Evolutionary conservation across 1,140 invertebrate genomes (phyloP), one percentile per base, ranked within the genome.

Genomic region (Caenorhabditis elegans): DNA sequence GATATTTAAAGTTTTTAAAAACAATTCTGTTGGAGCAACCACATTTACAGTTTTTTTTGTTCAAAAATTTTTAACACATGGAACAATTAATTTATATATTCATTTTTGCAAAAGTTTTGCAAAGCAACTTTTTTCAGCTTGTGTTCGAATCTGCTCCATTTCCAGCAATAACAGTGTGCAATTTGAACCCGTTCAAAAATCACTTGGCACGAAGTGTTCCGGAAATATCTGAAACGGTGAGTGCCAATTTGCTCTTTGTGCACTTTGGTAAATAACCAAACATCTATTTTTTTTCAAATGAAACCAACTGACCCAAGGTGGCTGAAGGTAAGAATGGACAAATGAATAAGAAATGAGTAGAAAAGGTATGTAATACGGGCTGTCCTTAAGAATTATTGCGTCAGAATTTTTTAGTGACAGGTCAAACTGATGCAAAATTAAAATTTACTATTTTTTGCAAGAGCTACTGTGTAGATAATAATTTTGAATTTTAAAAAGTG

Each of bases 101-200:
- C n/a, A n/a, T n/a, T n/a, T n/a, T n/a, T n/a, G n/a, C n/a, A n/a
- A n/a, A n/a, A n/a, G n/a, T n/a, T n/a, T n/a, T n/a, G n/a, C n/a
- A n/a, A n/a, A n/a, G n/a, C n/a, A n/a, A n/a, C n/a, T 8, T 36
- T 46, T 87, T 89, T 83, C 80, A 89, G 88, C 83, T 88, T 5
- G 79, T 85, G 81, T 88, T 88, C 76, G 88, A 88, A 47, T 82
- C 85, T n/a, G 87, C 87, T 5, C 70, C 78, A 13, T 88, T 88
- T 47, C 88, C 88, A 0, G 86, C 88, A 11, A 82, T 88, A 26
- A 88, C 88, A 34, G 78, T 88, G 28, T 89, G 88, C 70, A 88
- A 87, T 79, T 47, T 86, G 55, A 88, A 88, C 83, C 88, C 88
- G 22, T 88, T 89, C 46, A 88, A 88, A 78, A 76, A 84, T 17